phyloP scores from a whole-genome alignment of 1,140 invertebrate genomes.

The Cylas formicarius region DNA sequence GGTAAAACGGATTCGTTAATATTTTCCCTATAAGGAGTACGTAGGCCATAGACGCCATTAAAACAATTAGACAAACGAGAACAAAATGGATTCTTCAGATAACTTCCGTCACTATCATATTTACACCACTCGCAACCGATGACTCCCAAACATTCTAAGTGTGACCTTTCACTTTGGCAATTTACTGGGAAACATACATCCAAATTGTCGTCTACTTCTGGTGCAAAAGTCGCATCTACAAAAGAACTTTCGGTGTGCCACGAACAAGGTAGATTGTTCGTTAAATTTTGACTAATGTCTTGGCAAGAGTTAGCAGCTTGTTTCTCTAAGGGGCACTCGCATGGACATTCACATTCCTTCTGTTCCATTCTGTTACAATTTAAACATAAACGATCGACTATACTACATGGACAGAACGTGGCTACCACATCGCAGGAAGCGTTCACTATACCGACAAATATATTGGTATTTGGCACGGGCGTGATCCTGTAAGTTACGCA shows the following conservation, averaged over 20 bases:
- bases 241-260: constrained; percentile 25
- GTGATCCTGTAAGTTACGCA: constrained; percentile 84
- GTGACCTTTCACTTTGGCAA: constrained; percentile 67
- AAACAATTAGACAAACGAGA: constrained; percentile 73
- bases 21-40: constrained; percentile 64
- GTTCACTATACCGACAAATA: constrained; percentile 83
- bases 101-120: constrained; percentile 65
- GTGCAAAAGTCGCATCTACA: constrained; percentile 39
- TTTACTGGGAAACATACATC: constrained; percentile 65
- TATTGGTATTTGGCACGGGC: constrained; percentile 73
- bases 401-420: constrained; percentile 89
- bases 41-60: constrained; percentile 73
- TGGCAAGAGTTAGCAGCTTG: constrained; percentile 41
- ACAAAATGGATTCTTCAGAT: constrained; percentile 67
- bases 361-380: constrained; percentile 93
- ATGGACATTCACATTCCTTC: constrained; percentile 91
- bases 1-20: constrained; percentile 36
- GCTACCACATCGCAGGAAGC: constrained; percentile 69
- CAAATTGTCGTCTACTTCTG: constrained; percentile 46
- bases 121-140: constrained; percentile 89
- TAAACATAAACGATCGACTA: constrained; percentile 79
- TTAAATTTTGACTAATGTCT: constrained; percentile 16
- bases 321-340: constrained; percentile 73
- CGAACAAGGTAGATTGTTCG: constrained; percentile 23
- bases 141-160: constrained; percentile 74